phyloP scores from a whole-genome alignment of 2,113 vertebrate genomes.

The Misgurnus anguillicaudatus region DNA sequence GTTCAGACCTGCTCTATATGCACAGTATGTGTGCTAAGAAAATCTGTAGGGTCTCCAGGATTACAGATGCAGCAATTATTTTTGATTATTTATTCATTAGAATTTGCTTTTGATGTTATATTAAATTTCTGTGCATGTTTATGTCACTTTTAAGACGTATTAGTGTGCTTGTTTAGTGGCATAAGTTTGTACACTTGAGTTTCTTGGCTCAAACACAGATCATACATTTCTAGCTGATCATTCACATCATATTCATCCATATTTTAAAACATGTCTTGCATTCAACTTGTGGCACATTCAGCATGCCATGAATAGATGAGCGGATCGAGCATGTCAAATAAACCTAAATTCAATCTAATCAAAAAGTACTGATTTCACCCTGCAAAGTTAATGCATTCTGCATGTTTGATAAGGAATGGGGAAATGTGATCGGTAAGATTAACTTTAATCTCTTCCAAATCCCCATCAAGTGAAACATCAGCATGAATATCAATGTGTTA shows the following conservation, averaged over 20 bases:
- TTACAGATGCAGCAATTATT: slow-evolving; percentile 21
- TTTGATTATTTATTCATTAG: slow-evolving; percentile 6
- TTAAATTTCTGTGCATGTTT: slow-evolving; percentile 11
- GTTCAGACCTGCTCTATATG: slow-evolving; percentile 16
- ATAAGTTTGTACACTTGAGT: too few species aligned
- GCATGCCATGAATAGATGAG: slow-evolving; percentile 36
- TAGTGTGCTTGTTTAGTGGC: neutral
- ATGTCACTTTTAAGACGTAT: neutral
- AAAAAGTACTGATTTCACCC: slow-evolving; percentile 35
- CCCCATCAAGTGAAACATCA: slow-evolving; percentile 35
- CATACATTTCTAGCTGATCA: too few species aligned
- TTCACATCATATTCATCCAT: neutral
- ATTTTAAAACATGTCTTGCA: neutral
- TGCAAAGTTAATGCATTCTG: slow-evolving; percentile 22
- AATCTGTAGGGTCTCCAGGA: neutral
- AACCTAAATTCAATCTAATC: slow-evolving; percentile 23
- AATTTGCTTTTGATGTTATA: neutral
- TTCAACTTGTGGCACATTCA: slow-evolving; percentile 47
- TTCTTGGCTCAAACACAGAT: neutral
- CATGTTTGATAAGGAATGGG: slow-evolving; percentile 32
- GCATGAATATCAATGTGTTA: slow-evolving; percentile 27
- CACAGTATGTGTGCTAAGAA: neutral
- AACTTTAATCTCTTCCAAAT: slow-evolving; percentile 34
- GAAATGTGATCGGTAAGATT: slow-evolving; percentile 36
- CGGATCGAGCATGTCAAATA: slow-evolving; percentile 27